Evolutionary conservation across 2,888 invertebrate genomes (phyloP), one percentile per base, ranked within the genome.

Genomic region (Diarsia dahlii): DNA sequence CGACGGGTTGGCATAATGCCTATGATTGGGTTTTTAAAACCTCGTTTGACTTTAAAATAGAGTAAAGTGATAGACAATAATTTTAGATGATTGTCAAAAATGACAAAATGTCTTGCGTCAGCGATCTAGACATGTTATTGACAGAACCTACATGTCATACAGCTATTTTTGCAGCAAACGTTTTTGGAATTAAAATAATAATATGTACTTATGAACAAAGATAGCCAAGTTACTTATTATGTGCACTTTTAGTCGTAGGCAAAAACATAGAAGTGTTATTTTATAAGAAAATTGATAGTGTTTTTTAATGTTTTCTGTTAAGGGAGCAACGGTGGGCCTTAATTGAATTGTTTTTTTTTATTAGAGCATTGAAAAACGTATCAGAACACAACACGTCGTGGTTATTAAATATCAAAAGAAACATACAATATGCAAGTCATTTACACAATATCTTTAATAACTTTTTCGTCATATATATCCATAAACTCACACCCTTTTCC

Each of bases 191-290:
- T 62, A 62, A 8, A 62, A 8, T 63, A 74, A 34, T 13, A 15
- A 60, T 64, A 73, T 39, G 20, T 48, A 39, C 39, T 39, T 39
- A 71, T 68, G 46, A 72, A 56, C 23, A 64, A 48, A 60, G 6
- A 52, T 69, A 60, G 58, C 75, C 54, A 72, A 84, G 71, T 67
- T 70, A 54, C 28, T 71, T 76, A 82, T 63, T 76, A 82, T 84
- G 77, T 72, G 63, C 66, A 71, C 54, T 67, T 76, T 73, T 82
- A 82, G 82, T 64, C 20, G 39, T 82, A 81, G 85, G 82, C 66
- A 70, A 82, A 71, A 81, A 69, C 69, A 67, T 82, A 69, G 15
- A 68, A 68, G 67, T 73, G 46, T 54, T 74, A 63, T 45, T n/a
- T n/a, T 52, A 50, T 81, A 74, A 68, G 85, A 77, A 13, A 50